Evolutionary conservation across 2,797 vertebrate genomes (phyloP), one percentile per base, ranked within the genome.

Genomic region (Myiotriccus ornatus): DNA sequence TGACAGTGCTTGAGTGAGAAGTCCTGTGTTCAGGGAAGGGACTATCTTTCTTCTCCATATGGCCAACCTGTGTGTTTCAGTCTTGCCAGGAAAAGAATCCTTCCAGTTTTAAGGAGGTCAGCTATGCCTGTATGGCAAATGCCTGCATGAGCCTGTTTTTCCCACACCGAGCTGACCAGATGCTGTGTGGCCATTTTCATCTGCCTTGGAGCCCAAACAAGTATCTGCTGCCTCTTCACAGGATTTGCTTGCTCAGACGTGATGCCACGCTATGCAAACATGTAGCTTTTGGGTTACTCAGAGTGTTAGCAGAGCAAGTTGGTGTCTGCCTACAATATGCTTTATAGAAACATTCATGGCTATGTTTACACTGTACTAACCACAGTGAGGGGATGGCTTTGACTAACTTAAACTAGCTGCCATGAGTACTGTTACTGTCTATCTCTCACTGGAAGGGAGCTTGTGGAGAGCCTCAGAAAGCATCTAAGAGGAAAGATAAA

Each of bases 131-230:
- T 41, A 43, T 53, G 39, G 41, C 28, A 68, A n/a, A 77, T 37
- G 49, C 28, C 30, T 71, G 0, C 30, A 13, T 1, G 11, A 84
- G 37, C 43, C 9, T 0, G 0, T 60, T 85, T 69, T 77, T 14
- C 22, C 37, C 27, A 7, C 27, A 5, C 41, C 0, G 3, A 67
- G 60, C 27, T 91, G 47, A 53, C 46, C 76, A 64, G 49, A n/a
- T 60, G 52, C 69, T 65, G 4, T 28, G 41, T 50, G 56, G 34
- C 53, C 41, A 14, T 74, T 77, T 85, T n/a, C 44, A 23, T 64
- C 79, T 25, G 30, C 43, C 53, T 92, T 1, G 0, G 24, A 84
- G 78, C 50, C 32, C 35, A 52, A 65, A 76, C 6, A 39, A 79
- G 9, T 35, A 20, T 14, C 30, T 44, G 9, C 21, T 82, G 32